Base-by-base conservation (phyloP, 2,113 vertebrate species). In the Orientallactaga bullata region DNA sequence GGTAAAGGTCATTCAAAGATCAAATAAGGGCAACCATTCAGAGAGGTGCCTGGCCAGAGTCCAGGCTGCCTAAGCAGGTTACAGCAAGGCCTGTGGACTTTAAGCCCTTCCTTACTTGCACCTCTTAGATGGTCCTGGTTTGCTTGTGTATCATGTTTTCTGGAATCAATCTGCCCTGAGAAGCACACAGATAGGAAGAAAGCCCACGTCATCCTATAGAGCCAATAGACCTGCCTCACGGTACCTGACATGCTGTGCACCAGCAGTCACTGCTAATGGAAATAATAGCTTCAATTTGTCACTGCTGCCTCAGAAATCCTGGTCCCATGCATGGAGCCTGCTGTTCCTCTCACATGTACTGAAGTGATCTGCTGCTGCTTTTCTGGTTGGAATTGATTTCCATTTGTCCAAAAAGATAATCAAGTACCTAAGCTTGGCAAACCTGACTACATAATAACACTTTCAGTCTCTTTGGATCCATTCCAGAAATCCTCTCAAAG, bases 401-500 rank as follows among this genome's bases (percentile, higher is more conserved):
- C 55, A 94, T 91, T 71, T 89, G 60, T 96, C 97, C 94, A 32
- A 86, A 85, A 71, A 91, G 88, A 1, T n/a, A 37, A 72, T 66
- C 72, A 65, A 90, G 32, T 79, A 16, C 42, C 72, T 77, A 90
- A 63, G 24, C 35, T 68, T 90, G 39, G 84, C 42, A 89, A 30
- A 91, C 71, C 88, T 86, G 55, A 66, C 68, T 84, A 89, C 95
- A 86, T 88, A 39, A 66, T 71, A 30, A 76, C 55, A 81, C 65
- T 81, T 91, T 73, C 74, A 21, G 37, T 71, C 26, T 72, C 39
- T 30, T 89, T 94, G 60, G 37, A 95, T 95, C 87, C 87, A 17
- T 85, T 74, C 76, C 92, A 96, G 96, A 92, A 89, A 89, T 76
- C 76, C 24, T 30, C 97, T 82, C 78, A 83, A 94, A 71, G 37